A percentile compares a stretch with the other conserved stretches of the same genome.
Conservation (phyloP, 2,113 vertebrate species). For the Sporophila hypoxantha region DNA sequence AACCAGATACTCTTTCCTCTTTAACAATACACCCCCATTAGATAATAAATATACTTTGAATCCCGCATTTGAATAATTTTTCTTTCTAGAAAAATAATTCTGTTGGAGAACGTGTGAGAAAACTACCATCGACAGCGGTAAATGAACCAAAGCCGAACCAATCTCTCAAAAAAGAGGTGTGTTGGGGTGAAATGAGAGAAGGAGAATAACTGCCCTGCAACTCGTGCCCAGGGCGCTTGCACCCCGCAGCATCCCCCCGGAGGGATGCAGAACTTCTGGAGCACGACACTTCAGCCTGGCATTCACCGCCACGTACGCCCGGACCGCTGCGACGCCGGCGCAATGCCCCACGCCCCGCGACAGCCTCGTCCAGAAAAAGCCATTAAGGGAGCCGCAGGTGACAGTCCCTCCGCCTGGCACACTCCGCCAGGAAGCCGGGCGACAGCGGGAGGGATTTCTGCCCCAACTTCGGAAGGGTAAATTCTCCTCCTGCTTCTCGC, state of each 20-base stretch:
- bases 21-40: background rate
- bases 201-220: background rate
- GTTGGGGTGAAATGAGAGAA: background rate
- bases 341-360: background rate
- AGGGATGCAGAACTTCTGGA: slow-evolving; percentile 48
- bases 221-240: background rate
- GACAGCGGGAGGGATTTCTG: background rate
- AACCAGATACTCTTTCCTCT: background rate
- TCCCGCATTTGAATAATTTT: background rate
- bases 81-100: background rate
- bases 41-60: background rate
- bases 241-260: slow-evolving; percentile 29
- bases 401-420: background rate
- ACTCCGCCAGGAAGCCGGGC: background rate
- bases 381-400: slow-evolving; percentile 4
- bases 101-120: background rate
- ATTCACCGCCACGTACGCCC: slow-evolving; percentile 25
- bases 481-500: background rate
- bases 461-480: background rate
- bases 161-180: background rate
- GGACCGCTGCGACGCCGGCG: background rate
- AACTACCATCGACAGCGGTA: slow-evolving; percentile 9
- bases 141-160: background rate
- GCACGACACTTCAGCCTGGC: slow-evolving; percentile 45
- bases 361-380: background rate